These are phyloP conservation scores for Sylvilagus floridanus DNA, from an alignment of 2,797 vertebrate genomes.

Conservation along the genomic window DNA sequence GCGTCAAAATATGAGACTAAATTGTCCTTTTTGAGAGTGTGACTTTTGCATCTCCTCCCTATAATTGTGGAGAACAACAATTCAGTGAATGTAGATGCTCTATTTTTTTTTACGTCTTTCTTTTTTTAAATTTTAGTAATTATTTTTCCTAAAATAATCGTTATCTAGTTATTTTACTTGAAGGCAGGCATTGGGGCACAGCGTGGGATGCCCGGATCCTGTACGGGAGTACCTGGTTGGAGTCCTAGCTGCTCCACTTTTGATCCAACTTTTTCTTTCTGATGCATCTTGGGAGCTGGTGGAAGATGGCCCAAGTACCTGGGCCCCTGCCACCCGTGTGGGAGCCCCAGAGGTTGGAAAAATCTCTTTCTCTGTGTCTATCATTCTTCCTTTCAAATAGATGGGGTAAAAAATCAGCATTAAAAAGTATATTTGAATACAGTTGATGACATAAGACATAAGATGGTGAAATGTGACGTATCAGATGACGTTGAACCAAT, in stretches of 20 bases:
- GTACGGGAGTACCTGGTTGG: too few relatives aligned
- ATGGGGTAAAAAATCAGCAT: too few relatives aligned
- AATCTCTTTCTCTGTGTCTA: too few relatives aligned
- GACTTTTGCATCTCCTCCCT: neutral
- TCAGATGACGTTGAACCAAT: neutral
- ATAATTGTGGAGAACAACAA: conserved; percentile 18
- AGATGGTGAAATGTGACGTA: neutral
- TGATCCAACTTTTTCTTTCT: too few relatives aligned
- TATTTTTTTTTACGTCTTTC: neutral
- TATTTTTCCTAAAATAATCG: neutral
- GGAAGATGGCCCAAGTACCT: too few relatives aligned
- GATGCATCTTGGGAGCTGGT: too few relatives aligned
- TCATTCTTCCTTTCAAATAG: too few relatives aligned
- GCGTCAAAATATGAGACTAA: neutral
- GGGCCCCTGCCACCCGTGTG: too few relatives aligned
- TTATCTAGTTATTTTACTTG: conserved; percentile 25
- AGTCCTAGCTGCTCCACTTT: too few relatives aligned
- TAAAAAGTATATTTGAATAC: neutral
- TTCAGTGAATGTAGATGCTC: neutral
- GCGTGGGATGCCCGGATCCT: too few relatives aligned
- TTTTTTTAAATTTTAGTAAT: neutral
- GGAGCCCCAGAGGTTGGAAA: too few relatives aligned
- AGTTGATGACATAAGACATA: neutral
- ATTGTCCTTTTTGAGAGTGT: neutral
- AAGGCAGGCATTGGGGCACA: neutral